Base-by-base conservation (phyloP, 2,797 vertebrate genomes). In the Rachycentron canadum region DNA sequence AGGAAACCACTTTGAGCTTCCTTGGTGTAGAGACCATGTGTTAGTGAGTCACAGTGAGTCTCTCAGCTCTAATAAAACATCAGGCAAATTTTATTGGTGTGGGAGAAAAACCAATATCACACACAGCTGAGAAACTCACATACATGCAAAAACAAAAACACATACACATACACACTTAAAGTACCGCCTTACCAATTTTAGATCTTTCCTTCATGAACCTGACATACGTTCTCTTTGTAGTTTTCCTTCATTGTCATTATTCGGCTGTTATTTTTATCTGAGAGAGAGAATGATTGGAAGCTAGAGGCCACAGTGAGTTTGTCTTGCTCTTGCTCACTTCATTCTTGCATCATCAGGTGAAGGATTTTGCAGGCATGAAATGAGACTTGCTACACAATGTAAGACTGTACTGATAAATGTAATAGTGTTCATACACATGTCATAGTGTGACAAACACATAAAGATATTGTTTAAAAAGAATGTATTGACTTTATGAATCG, bases 321-420 rank as follows among this genome's bases (percentile, higher is more conserved):
- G 23, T 74, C 85, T 91, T 91, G 78, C 92, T 57, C 76, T 71
- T 56, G 59, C 63, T 89, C 62, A 17, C 78, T 86, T 88, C 78
- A 83, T 72, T 81, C 76, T 92, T 91, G 85, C 89, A 88, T 92
- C 91, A 92, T 71, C 68, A 57, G 45, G 30, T 69, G 69, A 76
- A 64, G 62, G 70, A 73, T 77, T 66, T 74, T 30, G 43, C 45
- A 38, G 30, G 57, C 26, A 59, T 57, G 12, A 81, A 49, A 73
- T 16, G 26, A 80, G 50, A 10, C 16, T 34, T 28, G 26, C 16
- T 8, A 32, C 56, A 77, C 32, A 17, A 81, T 56, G 36, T 40
- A 53, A 58, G 30, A 47, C 25, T 32, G 17, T 1, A 56, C 60
- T 16, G 50, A 80, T 38, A 59, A 28, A 70, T n/a, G n/a, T 57